Base-by-base conservation (phyloP, 2,888 invertebrate genomes). In the Eubasilissa splendida region DNA sequence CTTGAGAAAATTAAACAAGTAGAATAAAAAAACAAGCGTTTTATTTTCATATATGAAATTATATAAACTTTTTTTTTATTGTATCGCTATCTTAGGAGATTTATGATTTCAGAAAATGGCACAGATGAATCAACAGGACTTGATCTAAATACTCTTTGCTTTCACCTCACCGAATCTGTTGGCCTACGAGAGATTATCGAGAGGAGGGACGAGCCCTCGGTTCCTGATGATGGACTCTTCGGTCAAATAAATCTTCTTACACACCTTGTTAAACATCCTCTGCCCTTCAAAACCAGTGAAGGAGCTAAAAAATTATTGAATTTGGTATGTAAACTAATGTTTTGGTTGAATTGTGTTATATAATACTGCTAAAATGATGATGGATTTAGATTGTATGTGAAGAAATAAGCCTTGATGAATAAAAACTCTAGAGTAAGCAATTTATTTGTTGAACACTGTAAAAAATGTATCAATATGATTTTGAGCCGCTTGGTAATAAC, bases 151-250 rank as follows among this genome's bases (percentile, higher is more conserved):
- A 92, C 92, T 53, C 88, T 96, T 0, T 94, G 94, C 80, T 91
- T 93, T 81, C 94, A 95, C 83, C 93, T 97, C 0, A 93, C 95
- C 2, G 90, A 93, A 50, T 95, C 96, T 0, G 92, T 98, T 33
- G 89, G 95, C 12, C 92, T 92, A 42, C 91, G 98, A 4, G 96
- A 97, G 84, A 96, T 94, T 85, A 92, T 96, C 70, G 98, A 98
- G 88, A 93, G 94, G 8, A 91, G 97, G 0, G 94, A 95, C 82
- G 92, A 94, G 68, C 93, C 93, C 31, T 95, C 95, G 77, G 90
- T 95, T 3, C 97, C 97, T 84, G 98, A 98, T 87, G 97, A 98
- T 86, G 97, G 97, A 0, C 89, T 98, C 8, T 95, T 97, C 79
- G 98, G 98, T 0, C 91, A 98, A 60, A 89, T 98, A 12, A 96